Evolutionary conservation across 2,797 vertebrate species (phyloP).

Genomic region (Sebastes cheni): DNA sequence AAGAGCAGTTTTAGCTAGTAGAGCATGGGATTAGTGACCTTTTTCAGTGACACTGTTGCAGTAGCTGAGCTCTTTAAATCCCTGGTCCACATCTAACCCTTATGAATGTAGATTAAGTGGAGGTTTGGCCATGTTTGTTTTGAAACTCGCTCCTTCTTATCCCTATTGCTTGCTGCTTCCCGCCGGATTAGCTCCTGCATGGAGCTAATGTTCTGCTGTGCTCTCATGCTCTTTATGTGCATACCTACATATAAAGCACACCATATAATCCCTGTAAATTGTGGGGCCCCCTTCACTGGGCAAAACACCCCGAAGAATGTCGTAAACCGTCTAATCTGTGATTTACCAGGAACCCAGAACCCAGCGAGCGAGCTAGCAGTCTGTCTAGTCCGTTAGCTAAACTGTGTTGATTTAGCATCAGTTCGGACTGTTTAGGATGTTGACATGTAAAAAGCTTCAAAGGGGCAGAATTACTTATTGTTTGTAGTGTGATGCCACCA

Average conservation of each 20-base stretch:
- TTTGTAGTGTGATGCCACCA: not conserved
- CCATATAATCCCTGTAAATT: slow-evolving; percentile 78
- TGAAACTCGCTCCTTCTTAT: slow-evolving; percentile 71
- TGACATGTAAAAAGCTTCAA: not conserved
- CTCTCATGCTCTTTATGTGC: slow-evolving; percentile 71
- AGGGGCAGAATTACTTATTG: not conserved
- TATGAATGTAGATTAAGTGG: slow-evolving; percentile 71
- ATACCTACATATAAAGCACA: slow-evolving; percentile 79
- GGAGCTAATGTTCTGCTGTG: slow-evolving; percentile 53
- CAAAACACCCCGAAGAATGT: slow-evolving; percentile 83
- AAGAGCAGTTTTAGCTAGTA: slow-evolving; percentile 40
- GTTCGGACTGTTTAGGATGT: not conserved
- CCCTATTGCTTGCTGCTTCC: slow-evolving; percentile 55
- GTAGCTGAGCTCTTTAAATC: slow-evolving; percentile 50
- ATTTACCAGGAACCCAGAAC: slow-evolving; percentile 69
- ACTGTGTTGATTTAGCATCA: slow-evolving; percentile 23
- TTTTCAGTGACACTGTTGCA: slow-evolving; percentile 41
- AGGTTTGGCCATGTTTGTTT: slow-evolving; percentile 77
- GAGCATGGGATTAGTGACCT: slow-evolving; percentile 32
- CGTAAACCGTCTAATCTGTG: slow-evolving; percentile 82
- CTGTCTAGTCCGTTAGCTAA: slow-evolving; percentile 20
- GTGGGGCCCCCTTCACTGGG: slow-evolving; percentile 52
- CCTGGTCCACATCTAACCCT: slow-evolving; percentile 53
- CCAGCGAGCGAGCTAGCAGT: slow-evolving; percentile 29
- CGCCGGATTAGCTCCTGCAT: slow-evolving; percentile 67